These are phyloP conservation scores for Chrysoperla carnea DNA, from an alignment of 1,140 invertebrate genomes.

Conservation along the genomic window DNA sequence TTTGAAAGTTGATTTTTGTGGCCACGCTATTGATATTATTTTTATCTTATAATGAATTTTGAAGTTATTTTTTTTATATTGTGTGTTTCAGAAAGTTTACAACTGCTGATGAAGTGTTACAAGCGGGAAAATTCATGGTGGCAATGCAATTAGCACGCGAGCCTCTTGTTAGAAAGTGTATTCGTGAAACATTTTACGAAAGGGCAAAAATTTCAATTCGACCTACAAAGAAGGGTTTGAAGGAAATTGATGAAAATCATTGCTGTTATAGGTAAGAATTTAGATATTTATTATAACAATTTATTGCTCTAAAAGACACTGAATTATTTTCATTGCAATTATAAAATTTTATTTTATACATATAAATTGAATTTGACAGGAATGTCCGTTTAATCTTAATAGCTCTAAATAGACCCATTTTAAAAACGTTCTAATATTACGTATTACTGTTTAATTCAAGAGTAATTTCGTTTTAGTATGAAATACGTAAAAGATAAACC, in stretches of 20 bases:
- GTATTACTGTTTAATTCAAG: not conserved
- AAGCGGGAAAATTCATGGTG: slow-evolving; percentile 85
- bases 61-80: slow-evolving; percentile 9
- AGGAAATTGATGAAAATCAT: slow-evolving; percentile 90
- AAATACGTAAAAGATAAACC: slow-evolving; percentile 95
- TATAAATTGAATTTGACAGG: not conserved
- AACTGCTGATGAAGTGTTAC: slow-evolving; percentile 57
- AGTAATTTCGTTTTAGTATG: slow-evolving; percentile 33
- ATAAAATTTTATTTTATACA: too few relatives aligned
- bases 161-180: slow-evolving; percentile 68
- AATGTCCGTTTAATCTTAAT: too few relatives aligned
- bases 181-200: slow-evolving; percentile 83
- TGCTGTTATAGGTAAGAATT: slow-evolving; percentile 43
- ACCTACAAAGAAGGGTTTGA: slow-evolving; percentile 83
- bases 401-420: too few relatives aligned
- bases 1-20: too few relatives aligned
- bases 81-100: slow-evolving; percentile 33
- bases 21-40: too few relatives aligned
- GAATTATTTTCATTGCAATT: slow-evolving; percentile 6
- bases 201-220: slow-evolving; percentile 62
- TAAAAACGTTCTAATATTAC: too few relatives aligned
- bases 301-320: not conserved
- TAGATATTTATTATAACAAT: slow-evolving; percentile 1
- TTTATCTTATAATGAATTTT: too few relatives aligned
- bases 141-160: slow-evolving; percentile 85